These are phyloP conservation scores for Nomia melanderi DNA, from an alignment of 1,140 invertebrate genomes.

Conservation along the genomic window DNA sequence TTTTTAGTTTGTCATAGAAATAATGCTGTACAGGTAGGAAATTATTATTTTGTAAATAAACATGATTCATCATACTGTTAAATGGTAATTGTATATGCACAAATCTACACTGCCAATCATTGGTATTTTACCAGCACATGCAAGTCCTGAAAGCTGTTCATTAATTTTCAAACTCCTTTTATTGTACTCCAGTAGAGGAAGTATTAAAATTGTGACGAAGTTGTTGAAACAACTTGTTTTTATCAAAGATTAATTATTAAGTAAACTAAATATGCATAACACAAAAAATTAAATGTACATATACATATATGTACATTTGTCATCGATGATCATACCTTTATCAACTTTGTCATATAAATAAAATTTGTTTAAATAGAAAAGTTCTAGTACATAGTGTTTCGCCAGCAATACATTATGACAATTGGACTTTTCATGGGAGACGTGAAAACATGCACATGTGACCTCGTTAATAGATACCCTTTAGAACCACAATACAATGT, in stretches of 20 bases:
- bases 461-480: slow-evolving; percentile 13
- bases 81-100: slow-evolving; percentile 39
- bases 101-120: slow-evolving; percentile 34
- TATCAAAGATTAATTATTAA: slow-evolving; percentile 30
- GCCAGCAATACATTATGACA: slow-evolving; percentile 24
- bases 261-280: slow-evolving; percentile 33
- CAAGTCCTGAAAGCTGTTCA: neutral
- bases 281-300: slow-evolving; percentile 25
- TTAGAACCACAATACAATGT: slow-evolving; percentile 17
- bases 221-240: slow-evolving; percentile 33
- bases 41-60: neutral
- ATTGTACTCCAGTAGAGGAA: slow-evolving; percentile 31
- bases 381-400: slow-evolving; percentile 33
- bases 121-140: neutral
- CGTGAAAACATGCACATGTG: slow-evolving; percentile 25
- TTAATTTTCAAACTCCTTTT: slow-evolving; percentile 18
- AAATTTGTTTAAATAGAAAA: slow-evolving; percentile 44
- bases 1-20: too few relatives aligned
- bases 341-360: slow-evolving; percentile 35
- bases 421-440: slow-evolving; percentile 28
- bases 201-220: slow-evolving; percentile 32
- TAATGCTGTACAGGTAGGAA: too few relatives aligned
- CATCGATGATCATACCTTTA: neutral
- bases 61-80: slow-evolving; percentile 1
- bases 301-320: slow-evolving; percentile 7